Percentiles rank a stretch among this genome's conserved stretches.
Evolutionary conservation across 2,888 invertebrate genomes (phyloP).

Genomic region (Ichneumoninae sp.): DNA sequence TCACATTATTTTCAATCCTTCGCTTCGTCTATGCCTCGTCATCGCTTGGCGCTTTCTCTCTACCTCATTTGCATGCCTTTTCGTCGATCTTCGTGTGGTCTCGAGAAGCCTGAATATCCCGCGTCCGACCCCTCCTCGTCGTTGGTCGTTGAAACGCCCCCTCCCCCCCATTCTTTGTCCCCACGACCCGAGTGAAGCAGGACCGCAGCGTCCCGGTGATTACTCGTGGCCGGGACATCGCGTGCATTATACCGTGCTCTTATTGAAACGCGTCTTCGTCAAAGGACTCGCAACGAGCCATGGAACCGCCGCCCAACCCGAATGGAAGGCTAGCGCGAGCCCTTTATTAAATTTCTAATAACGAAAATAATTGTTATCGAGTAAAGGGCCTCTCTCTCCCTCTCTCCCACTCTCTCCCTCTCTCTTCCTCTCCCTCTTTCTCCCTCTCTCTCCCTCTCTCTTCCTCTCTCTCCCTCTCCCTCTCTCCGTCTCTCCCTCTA

Average conservation of each 20-base stretch:
- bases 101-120: conserved; percentile 30
- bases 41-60: conserved; percentile 20
- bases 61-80: conserved; percentile 69
- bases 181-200: not conserved
- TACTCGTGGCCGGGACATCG: conserved; percentile 33
- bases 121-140: conserved; percentile 45
- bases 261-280: conserved; percentile 61
- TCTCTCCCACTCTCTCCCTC: not conserved
- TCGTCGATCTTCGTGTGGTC: conserved; percentile 23
- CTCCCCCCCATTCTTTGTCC: conserved; percentile 29
- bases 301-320: conserved; percentile 15
- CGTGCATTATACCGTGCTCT: conserved; percentile 57
- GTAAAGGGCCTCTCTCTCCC: conserved; percentile 61
- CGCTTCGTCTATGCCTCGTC: conserved; percentile 23
- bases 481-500: no score
- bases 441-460: no score
- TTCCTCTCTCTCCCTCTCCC: no score
- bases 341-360: conserved; percentile 83
- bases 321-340: conserved; percentile 49
- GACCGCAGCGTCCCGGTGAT: conserved; percentile 1
- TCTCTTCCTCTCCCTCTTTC: no score
- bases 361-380: conserved; percentile 82
- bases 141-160: conserved; percentile 11
- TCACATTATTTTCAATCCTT: conserved; percentile 26
- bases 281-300: conserved; percentile 57